Evolutionary conservation across 2,888 invertebrate species (phyloP).

Genomic region (Heliothis peltigera): DNA sequence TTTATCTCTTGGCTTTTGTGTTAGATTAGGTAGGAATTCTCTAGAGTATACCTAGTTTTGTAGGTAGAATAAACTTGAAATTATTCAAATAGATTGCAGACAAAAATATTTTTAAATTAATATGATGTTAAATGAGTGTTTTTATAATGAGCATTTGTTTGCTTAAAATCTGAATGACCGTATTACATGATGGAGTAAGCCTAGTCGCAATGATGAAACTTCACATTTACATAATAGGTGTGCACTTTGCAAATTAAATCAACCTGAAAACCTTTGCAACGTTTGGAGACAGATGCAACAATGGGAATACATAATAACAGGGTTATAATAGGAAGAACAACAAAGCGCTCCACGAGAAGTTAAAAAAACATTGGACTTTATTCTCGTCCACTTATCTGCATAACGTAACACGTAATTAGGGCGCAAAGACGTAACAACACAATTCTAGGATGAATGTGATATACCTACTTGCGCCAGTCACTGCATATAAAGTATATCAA

Average conservation of each 20-base stretch:
- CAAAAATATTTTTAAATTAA: too few relatives aligned
- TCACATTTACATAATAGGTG: not conserved
- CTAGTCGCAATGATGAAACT: not conserved
- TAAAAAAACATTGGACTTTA: constrained; percentile 42
- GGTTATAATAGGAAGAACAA: constrained; percentile 13
- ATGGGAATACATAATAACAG: not conserved
- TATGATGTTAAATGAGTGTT: too few relatives aligned
- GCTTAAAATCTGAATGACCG: too few relatives aligned
- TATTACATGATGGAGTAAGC: too few relatives aligned
- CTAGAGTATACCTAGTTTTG: too few relatives aligned
- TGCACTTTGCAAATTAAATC: not conserved
- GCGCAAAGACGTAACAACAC: constrained; percentile 23
- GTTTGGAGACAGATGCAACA: constrained; percentile 3
- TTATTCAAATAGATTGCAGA: too few relatives aligned
- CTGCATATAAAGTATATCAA: constrained; percentile 14
- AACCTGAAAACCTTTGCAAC: not conserved
- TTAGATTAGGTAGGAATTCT: not conserved
- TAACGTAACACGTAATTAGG: constrained; percentile 22
- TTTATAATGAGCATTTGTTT: too few relatives aligned
- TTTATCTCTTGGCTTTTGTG: not conserved
- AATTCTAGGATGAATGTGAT: constrained; percentile 14
- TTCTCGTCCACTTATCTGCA: constrained; percentile 25
- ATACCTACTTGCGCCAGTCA: not conserved
- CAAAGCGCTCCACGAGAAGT: not conserved
- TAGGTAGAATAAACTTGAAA: too few relatives aligned